Evolutionary conservation across 2,888 invertebrate genomes (phyloP), one percentile per base, ranked within the genome.

Genomic region (Apamea crenata): DNA sequence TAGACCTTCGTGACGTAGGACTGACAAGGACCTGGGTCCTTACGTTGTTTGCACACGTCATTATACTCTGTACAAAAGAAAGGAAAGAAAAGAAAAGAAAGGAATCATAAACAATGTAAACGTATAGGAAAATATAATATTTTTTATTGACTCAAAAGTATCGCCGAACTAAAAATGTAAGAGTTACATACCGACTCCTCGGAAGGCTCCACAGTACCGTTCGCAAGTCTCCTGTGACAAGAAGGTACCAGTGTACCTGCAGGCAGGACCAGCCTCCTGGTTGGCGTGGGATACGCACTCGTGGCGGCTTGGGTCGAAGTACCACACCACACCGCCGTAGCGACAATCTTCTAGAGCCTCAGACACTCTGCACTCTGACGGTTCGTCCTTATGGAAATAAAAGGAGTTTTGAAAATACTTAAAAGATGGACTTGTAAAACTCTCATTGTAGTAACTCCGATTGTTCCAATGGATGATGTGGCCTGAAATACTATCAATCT

Each of bases 201-300:
- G 96, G 95, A 98, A 98, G 73, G 95, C 95, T 50, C 98, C 98
- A 90, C 99, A 99, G 76, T 97, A 97, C 77, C 98, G 95, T 93
- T 98, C 97, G 91, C 98, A 98, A 90, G 98, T 98, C 90, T 98
- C 98, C 88, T 98, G 97, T 0, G 98, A 97, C 78, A 97, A 96
- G 94, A 98, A 98, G 82, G 98, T 97, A 93, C 98, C 99, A 59
- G 97, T 97, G 73, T 98, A 98, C 18, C 93, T 86, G 98, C 99
- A 89, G 95, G 91, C 85, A 97, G 97, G 10, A 95, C 97, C 74
- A 95, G 97, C 7, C 95, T 96, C 87, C 93, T 94, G 88, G 89
- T 96, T 96, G 75, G 86, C 72, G 85, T 94, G 89, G 2, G 87
- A 21, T 10, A 91, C 83, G 80, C 96, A 96, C 59, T 87, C 88